Evolutionary conservation across 2,113 vertebrate genomes (phyloP), one percentile per base, ranked within the genome.

Genomic region (Pseudolaguvia tuberculata): DNA sequence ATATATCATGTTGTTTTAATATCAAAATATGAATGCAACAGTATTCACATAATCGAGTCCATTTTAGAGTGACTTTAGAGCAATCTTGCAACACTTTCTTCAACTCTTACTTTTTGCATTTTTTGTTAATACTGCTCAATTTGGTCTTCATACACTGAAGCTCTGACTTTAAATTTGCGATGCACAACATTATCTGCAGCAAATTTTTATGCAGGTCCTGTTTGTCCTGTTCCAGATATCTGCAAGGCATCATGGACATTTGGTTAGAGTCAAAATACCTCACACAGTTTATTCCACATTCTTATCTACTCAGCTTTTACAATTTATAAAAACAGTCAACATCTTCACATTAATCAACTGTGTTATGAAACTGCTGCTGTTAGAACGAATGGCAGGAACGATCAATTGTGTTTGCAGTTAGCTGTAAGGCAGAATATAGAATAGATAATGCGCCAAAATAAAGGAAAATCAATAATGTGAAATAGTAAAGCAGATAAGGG

Each of bases 171-270:
- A 91, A 83, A 75, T 83, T 88, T 83, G 90, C 90, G 14, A 91
- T 91, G 82, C 88, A 89, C 48, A 88, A 82, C 70, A 89, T 86
- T 0, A 84, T 88, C 83, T 89, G 87, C 74, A 88, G 66, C 70
- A 92, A 70, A 70, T 89, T 89, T 81, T 90, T 87, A 13, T 90
- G 89, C n/a, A 91, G 84, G 75, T 90, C 88, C 5, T 79, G 56
- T 61, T 91, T 91, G 78, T 91, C 86, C 29, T 89, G 86, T 79
- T 89, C 88, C 71, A 92, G 71, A 0, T 69, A 79, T 75, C 90
- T 91, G 82, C 76, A 78, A 79, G 21, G 17, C 39, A 83, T 63
- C 8, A 65, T 45, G 31, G 59, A 59, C 56, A 39, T 51, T 13
- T 75, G 23, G 29, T 39, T n/a, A 59, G 65, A 11, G 25, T 31